A percentile compares a stretch with the other conserved stretches of the same genome.
Conservation (phyloP, 2,888 invertebrate genomes). For the Heliconius erato region DNA sequence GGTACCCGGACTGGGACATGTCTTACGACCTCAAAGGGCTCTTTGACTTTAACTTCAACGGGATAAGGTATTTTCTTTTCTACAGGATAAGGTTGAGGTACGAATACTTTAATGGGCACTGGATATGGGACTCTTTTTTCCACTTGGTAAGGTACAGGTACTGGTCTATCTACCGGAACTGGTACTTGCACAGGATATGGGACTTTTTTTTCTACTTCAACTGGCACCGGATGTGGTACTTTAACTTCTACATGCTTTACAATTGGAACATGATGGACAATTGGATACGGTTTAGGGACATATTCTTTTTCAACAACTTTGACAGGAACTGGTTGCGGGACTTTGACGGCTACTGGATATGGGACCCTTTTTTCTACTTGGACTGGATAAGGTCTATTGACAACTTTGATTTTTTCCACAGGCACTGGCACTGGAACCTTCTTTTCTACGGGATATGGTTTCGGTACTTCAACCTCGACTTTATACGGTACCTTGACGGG, state of each 20-base stretch:
- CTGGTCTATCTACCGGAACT: conserved; percentile 63
- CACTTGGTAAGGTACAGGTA: conserved; percentile 70
- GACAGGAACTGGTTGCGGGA: conserved; percentile 82
- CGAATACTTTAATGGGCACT: conserved; percentile 72
- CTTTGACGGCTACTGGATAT: conserved; percentile 76
- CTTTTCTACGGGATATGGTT: conserved; percentile 84
- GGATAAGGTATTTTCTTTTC: conserved; percentile 85
- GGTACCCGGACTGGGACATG: conserved; percentile 77
- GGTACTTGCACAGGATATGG: conserved; percentile 76
- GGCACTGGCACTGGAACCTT: conserved; percentile 71
- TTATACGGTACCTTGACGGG: conserved; percentile 80
- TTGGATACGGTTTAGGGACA: conserved; percentile 80
- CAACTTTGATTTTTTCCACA: conserved; percentile 63
- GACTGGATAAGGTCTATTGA: conserved; percentile 75
- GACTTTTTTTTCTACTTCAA: conserved; percentile 76
- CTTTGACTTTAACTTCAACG: conserved; percentile 78
- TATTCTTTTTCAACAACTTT: conserved; percentile 83
- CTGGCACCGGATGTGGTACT: conserved; percentile 75
- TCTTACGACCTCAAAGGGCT: conserved; percentile 77
- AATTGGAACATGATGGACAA: conserved; percentile 78
- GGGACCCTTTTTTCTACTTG: conserved; percentile 80
- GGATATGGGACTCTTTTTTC: conserved; percentile 72
- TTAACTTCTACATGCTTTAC: conserved; percentile 76
- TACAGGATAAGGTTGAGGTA: conserved; percentile 82
- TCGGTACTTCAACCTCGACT: conserved; percentile 86